Base-by-base conservation (phyloP, 2,888 invertebrate genomes). In the Anodontia alba region DNA sequence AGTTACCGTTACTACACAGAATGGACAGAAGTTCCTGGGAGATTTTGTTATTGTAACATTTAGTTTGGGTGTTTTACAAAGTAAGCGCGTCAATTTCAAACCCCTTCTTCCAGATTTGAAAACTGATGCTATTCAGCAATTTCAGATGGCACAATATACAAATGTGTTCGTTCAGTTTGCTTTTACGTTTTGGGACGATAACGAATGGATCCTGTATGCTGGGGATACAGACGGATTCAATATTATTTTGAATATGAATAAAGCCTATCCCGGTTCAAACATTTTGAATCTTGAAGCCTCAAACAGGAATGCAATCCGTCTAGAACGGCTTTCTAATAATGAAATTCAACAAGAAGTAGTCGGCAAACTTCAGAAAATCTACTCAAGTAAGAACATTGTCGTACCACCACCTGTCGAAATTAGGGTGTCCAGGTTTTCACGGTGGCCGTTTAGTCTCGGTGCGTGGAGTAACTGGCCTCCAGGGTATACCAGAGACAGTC, bases 101-200 rank as follows among this genome's bases (percentile, higher is more conserved):
- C 70, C 70, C 8, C 20, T 12, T 1, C 26, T 70, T 20, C 70
- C 70, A 17, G 29, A 42, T 23, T 70, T 38, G 70, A 70, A 70
- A 70, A 38, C 23, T 23, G 70, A 70, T 26, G 38, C 70, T 15
- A 43, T 70, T 20, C 23, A 42, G 10, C 70, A 70, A 26, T 70
- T 70, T 26, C 70, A 70, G 20, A 38, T 42, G 70, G 70, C 70
- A 29, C 70, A 33, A 15, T 43, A 36, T 29, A 70, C 43, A 20
- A 29, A 38, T 10, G 23, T 70, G n/a, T 42, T 38, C 29, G 10
- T 70, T n/a, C 70, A 70, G 43, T 70, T 70, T 42, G 23, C 8
- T 7, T 15, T 15, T 26, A 29, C 38, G 12, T 70, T 70, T 46
- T 70, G 70, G 70, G 70, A 70, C 23, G 70, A 70, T 23, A 15